A percentile compares a stretch with the other conserved stretches of the same genome.
Evolutionary conservation across 2,888 invertebrate species (phyloP).

Genomic region (Rutpela maculata): DNA sequence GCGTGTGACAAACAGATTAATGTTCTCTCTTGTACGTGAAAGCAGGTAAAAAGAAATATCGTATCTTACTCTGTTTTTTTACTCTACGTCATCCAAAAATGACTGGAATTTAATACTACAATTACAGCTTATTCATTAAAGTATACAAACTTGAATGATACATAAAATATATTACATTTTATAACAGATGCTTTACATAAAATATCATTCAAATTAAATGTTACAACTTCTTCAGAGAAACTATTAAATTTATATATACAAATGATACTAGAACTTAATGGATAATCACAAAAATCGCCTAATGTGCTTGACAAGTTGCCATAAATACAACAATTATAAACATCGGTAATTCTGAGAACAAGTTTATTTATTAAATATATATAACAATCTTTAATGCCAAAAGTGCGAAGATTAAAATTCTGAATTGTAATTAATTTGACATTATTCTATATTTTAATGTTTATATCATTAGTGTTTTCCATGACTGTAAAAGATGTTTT

Average conservation of each 20-base stretch:
- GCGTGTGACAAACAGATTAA: too few species aligned
- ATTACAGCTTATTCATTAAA: background rate
- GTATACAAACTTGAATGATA: constrained; percentile 8
- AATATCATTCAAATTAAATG: background rate
- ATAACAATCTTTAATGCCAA: constrained; percentile 4
- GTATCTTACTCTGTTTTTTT: too few species aligned
- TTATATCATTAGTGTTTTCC: background rate
- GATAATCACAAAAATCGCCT: background rate
- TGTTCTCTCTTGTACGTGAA: too few species aligned
- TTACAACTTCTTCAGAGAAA: constrained; percentile 13
- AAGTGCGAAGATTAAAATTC: background rate
- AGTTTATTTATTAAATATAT: constrained; percentile 10
- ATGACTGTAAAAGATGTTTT: background rate
- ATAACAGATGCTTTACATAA: constrained; percentile 11
- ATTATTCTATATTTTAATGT: background rate
- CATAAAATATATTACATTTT: constrained; percentile 10
- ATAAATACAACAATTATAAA: background rate
- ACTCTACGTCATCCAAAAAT: too few species aligned
- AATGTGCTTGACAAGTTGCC: background rate
- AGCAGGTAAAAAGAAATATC: too few species aligned
- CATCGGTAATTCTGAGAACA: constrained; percentile 8
- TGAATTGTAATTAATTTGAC: constrained; percentile 5
- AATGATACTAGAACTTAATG: background rate
- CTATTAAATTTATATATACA: background rate
- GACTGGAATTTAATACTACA: too few species aligned